Base-by-base conservation (phyloP, 2,888 invertebrate genomes). In the Caenorhabditis afra region DNA sequence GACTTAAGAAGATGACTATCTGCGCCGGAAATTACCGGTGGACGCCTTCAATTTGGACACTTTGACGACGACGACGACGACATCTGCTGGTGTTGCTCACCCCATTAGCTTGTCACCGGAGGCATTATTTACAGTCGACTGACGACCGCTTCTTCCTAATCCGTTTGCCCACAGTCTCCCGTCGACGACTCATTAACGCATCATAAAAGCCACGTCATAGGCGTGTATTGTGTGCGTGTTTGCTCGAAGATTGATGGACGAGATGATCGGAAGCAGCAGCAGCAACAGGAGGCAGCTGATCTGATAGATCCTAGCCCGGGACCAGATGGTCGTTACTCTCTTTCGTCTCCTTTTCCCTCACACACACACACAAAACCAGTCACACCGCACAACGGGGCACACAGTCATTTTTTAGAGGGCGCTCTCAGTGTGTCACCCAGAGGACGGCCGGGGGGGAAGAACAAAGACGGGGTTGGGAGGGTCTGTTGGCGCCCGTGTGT, bases 391-490 rank as follows among this genome's bases (percentile, higher is more conserved):
- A 16, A 47, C 37, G 29, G 37, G 35, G 29, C 20, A 35, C 59
- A 52, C 50, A 73, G 73, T 65, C 73, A 73, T 73, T 73, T 73
- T 73, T 73, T 73, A 58, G 49, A 47, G 45, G 41, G 61, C 71
- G 39, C 71, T 71, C 73, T 64, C 73, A 73, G 73, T 73, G 64
- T 64, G 71, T 71, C 71, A 71, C 62, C 62, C 18, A n/a, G n/a
- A n/a, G 61, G 71, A 47, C 71, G 71, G 71, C 62, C 57, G 62
- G n/a, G n/a, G n/a, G n/a, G n/a, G n/a, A n/a, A 71, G 62, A 64
- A 62, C 73, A 73, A 62, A 58, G 71, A 14, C 41, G 41, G 16
- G 18, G 39, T n/a, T n/a, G n/a, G n/a, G n/a, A n/a, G 55, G 53
- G 55, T 18, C 37, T 16, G 14, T 20, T 57, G 22, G 37, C 29